Evolutionary conservation across 2,888 invertebrate genomes (phyloP), one percentile per base, ranked within the genome.

Genomic region (Heliothis peltigera): DNA sequence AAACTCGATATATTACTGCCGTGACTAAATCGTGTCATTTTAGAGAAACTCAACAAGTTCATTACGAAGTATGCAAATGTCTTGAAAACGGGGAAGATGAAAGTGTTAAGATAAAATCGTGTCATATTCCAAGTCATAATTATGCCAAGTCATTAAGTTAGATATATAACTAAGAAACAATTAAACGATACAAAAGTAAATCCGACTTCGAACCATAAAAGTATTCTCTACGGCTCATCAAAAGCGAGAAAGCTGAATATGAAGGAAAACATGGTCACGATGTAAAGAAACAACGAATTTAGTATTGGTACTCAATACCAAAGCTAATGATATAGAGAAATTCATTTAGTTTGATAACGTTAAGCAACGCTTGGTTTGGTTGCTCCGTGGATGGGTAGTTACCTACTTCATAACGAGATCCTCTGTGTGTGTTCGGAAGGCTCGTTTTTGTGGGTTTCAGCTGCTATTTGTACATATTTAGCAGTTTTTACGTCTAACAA

Each of bases 21-120:
- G 66, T 76, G 72, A 62, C 73, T 71, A 74, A 76, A 72, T 61
- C 46, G 22, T 61, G 56, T 73, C 46, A 53, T 54, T 73, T 77
- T 74, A 25, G 44, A 58, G 58, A 66, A 56, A 61, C 47, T 66
- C 19, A 28, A 64, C 56, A 47, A 60, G 42, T 56, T n/a, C 32
- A 32, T 32, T 15, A 48, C 7, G 17, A 57, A 19, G 6, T 46
- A 58, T 59, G 64, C 22, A 56, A 64, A 55, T 55, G 8, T 19
- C 18, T 28, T 4, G 17, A 60, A 62, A 56, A 48, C 25, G 25
- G 48, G 8, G 2, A 44, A 71, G 55, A 61, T 56, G n/a, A 22
- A 12, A 63, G 51, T 70, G 28, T 32, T 18, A 28, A 35, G 47
- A 64, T 52, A 8, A 21, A 32, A 32, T 51, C 10, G 5, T 42